These are phyloP conservation scores for Mnemiopsis leidyi DNA, from an alignment of 37 sponge, comb jelly and placozoan species.

Conservation along the genomic window DNA sequence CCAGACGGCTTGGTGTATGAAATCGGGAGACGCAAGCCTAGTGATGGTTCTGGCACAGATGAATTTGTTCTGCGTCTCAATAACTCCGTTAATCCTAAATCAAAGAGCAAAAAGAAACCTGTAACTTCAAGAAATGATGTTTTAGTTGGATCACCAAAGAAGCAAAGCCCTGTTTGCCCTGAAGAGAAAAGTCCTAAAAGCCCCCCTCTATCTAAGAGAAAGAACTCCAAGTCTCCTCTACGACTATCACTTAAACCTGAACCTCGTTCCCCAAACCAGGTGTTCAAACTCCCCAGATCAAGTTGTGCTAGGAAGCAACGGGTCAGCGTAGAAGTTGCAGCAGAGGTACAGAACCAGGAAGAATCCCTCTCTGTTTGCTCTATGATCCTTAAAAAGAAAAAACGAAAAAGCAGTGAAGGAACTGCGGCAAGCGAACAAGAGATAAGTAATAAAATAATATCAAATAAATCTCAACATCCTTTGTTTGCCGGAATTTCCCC, in stretches of 20 bases:
- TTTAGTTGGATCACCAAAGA: not conserved
- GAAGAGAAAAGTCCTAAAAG: not conserved
- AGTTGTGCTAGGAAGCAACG: not conserved
- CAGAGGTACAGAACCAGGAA: not conserved
- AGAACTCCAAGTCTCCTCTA: not conserved
- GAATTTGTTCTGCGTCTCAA: not conserved
- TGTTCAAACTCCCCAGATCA: not conserved
- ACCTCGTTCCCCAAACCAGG: not conserved
- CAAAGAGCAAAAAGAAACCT: not conserved
- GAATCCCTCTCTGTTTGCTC: not conserved
- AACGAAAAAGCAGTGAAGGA: not conserved
- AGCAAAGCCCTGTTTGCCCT: not conserved
- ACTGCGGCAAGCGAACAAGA: not conserved
- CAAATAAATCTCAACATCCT: not conserved
- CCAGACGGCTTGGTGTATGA: not conserved
- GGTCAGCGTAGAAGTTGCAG: not conserved
- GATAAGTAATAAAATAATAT: not conserved
- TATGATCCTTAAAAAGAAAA: not conserved
- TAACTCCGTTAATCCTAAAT: not conserved
- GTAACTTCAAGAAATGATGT: not conserved
- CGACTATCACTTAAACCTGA: not conserved
- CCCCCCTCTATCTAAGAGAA: not conserved
- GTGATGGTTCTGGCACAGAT: not conserved
- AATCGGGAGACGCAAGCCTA: not conserved
- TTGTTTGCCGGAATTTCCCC: not conserved